Conservation (phyloP, 1,140 invertebrate species). For the Paracyclopina nana region DNA sequence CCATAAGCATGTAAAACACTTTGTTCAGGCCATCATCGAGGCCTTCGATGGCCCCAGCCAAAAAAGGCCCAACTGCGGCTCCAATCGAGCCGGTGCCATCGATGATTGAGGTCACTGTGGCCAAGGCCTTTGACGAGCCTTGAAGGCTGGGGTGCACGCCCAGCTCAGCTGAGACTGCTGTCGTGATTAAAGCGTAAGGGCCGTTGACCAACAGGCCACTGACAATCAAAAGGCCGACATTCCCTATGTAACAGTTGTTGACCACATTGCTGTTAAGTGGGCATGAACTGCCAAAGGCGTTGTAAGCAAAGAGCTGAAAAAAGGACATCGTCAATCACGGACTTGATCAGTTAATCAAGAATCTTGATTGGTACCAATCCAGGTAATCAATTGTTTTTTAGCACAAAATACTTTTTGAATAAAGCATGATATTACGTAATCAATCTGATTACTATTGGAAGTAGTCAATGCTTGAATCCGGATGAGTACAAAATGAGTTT, state of each 20-base stretch:
- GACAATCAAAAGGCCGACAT: conserved; percentile 47
- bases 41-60: conserved; percentile 58
- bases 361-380: no score
- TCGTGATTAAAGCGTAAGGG: conserved; percentile 86
- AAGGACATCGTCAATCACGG: no score
- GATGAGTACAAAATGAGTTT: background rate
- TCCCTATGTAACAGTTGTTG: conserved; percentile 26
- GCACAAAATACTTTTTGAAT: no score
- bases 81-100: conserved; percentile 55
- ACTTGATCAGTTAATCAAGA: no score
- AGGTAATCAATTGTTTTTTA: no score
- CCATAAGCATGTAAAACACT: conserved; percentile 81
- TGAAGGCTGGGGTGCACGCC: conserved; percentile 65
- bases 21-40: conserved; percentile 31
- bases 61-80: conserved; percentile 67
- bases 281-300: conserved; percentile 9
- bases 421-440: no score
- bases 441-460: no score
- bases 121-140: conserved; percentile 67
- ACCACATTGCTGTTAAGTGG: background rate
- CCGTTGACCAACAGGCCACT: conserved; percentile 75
- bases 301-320: conserved; percentile 6
- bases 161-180: conserved; percentile 80
- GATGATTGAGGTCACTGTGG: conserved; percentile 88
- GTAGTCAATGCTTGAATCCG: background rate